These are phyloP conservation scores for Ericerus pela DNA, from an alignment of 1,140 invertebrate genomes.

Conservation along the genomic window DNA sequence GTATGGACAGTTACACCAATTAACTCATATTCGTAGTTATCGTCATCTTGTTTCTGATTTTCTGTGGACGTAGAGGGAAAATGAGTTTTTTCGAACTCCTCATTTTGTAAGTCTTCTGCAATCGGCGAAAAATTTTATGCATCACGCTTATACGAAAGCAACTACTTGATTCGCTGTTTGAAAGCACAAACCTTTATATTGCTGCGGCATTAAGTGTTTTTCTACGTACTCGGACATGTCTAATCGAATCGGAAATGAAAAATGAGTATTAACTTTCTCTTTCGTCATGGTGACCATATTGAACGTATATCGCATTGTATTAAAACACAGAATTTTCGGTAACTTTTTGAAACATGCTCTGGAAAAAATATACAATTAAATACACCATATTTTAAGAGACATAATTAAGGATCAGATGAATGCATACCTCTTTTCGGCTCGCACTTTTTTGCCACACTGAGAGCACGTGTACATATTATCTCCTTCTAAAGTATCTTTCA, in stretches of 20 bases:
- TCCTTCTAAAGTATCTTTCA: constrained; percentile 88
- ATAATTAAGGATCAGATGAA: background rate
- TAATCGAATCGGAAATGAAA: constrained; percentile 82
- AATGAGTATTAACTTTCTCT: constrained; percentile 93
- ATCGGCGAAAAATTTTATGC: too few relatives aligned
- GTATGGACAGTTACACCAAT: constrained; percentile 94
- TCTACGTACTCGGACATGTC: constrained; percentile 93
- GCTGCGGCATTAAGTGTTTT: constrained; percentile 77
- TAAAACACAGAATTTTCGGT: constrained; percentile 85
- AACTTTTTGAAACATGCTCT: constrained; percentile 88
- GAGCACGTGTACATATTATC: constrained; percentile 97
- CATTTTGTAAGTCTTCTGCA: too few relatives aligned
- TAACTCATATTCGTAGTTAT: constrained; percentile 69
- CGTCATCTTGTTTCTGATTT: constrained; percentile 36
- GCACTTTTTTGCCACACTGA: constrained; percentile 83
- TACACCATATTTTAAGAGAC: background rate
- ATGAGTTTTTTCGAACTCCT: too few relatives aligned
- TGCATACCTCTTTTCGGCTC: constrained; percentile 69
- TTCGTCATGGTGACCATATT: constrained; percentile 96
- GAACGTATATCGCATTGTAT: constrained; percentile 96
- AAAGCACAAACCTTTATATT: constrained; percentile 44
- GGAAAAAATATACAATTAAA: constrained; percentile 25
- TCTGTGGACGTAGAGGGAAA: constrained; percentile 24
- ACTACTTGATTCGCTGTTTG: too few relatives aligned
- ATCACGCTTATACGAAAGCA: too few relatives aligned